Percentiles rank a stretch among this genome's conserved stretches.
phyloP scores from a whole-genome alignment of 1,140 invertebrate species.

The Yoshiicerus persimilis region DNA sequence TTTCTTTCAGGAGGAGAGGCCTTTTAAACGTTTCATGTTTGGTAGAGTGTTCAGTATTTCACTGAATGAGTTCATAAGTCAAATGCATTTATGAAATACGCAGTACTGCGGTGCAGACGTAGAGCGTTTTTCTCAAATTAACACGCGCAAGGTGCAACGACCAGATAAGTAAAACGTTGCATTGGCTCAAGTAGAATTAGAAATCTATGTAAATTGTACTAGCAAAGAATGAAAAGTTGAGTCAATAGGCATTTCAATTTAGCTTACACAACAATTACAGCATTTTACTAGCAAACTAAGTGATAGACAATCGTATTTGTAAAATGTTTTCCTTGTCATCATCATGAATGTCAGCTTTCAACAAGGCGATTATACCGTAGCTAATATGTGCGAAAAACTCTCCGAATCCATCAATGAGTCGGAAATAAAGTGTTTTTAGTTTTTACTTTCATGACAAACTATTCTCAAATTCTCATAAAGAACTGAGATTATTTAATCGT shows the following conservation, averaged over 20 bases:
- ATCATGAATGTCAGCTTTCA: too few relatives aligned
- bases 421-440: too few relatives aligned
- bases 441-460: too few relatives aligned
- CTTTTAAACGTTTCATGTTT: too few relatives aligned
- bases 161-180: constrained; percentile 24
- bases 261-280: background rate
- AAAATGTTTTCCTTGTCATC: too few relatives aligned
- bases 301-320: background rate
- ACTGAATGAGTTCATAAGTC: background rate
- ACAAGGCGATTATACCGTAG: too few relatives aligned
- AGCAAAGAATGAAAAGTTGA: background rate
- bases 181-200: background rate
- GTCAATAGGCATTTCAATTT: background rate
- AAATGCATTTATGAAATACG: background rate
- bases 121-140: background rate
- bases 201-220: background rate
- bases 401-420: too few relatives aligned
- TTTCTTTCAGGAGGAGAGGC: too few relatives aligned
- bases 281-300: background rate
- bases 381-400: too few relatives aligned
- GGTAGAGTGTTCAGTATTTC: too few relatives aligned
- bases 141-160: constrained; percentile 21
- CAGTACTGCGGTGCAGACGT: background rate
- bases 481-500: too few relatives aligned
- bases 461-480: too few relatives aligned